Base-by-base conservation (phyloP, 2,888 invertebrate genomes). In the Portevinia maculata region DNA sequence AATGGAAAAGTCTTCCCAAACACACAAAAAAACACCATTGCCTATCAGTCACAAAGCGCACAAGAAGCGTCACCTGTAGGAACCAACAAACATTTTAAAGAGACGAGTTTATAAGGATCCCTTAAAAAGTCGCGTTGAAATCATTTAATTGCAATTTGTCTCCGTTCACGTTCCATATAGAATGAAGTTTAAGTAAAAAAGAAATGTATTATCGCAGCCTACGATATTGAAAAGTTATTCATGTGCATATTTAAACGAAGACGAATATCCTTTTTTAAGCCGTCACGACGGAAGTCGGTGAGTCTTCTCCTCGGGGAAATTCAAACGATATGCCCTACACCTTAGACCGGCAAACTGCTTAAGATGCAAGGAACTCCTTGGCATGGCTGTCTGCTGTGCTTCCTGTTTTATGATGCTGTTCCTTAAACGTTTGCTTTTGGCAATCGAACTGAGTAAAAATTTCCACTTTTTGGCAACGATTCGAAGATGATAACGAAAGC, bases 131-230 rank as follows among this genome's bases (percentile, higher is more conserved):
- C 44, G 34, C 41, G 44, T 50, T 1, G 28, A 32, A 17, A 50
- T 64, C 78, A 78, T 71, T 78, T 64, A 59, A 71, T 71, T 71
- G 50, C 71, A 48, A 78, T 71, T 78, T 71, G 64, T 59, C 71
- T 64, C 30, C 17, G 19, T 30, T 41, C 30, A 41, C 34, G 46
- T 46, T 55, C 55, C 28, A 13, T 21, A 37, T 17, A 60, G 37
- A 41, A 46, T 44, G 17, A 34, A 28, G 34, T 11, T 39, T 1
- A 0, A 44, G 21, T 8, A 37, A 21, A 24, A 17, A 34, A 24
- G 3, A 62, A 57, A 53, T 9, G 2, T 50, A 39, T 32, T 9
- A 55, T 30, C 48, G 21, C 13, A 15, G 11, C 50, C 64, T 41
- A 46, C 50, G 59, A 19, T 79, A 79, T 79, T 65, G 71, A 59